Evolutionary conservation across 2,888 invertebrate genomes (phyloP).

Genomic region (Neuroscelio doddi): DNA sequence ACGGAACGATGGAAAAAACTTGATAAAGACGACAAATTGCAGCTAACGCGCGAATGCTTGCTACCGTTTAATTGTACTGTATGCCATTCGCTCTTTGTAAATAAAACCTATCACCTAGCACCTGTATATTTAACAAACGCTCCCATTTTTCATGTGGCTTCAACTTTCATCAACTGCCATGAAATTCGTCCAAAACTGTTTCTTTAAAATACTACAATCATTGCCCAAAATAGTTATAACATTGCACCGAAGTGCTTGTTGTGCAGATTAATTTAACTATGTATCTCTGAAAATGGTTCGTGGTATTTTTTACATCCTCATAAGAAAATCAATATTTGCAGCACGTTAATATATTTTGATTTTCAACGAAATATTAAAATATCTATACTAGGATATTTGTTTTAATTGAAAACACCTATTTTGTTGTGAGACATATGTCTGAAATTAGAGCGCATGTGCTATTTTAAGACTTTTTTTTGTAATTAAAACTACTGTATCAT

Average conservation of each 20-base stretch:
- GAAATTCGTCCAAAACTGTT: conserved; percentile 24
- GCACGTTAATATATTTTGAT: no score
- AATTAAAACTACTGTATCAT: no score
- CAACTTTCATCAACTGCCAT: conserved; percentile 18
- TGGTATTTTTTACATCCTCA: neutral
- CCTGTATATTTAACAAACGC: conserved; percentile 13
- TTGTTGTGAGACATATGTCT: no score
- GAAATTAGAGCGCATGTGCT: no score
- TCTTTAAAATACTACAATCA: conserved; percentile 24
- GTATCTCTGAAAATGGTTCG: neutral
- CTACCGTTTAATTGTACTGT: conserved; percentile 37
- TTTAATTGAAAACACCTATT: no score
- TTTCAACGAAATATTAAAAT: no score
- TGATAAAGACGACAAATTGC: conserved; percentile 43
- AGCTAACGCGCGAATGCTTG: conserved; percentile 33
- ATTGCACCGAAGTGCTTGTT: no score
- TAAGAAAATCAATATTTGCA: neutral
- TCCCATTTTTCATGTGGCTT: conserved; percentile 26
- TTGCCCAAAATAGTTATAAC: conserved; percentile 23
- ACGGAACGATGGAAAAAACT: conserved; percentile 3
- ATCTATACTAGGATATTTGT: no score
- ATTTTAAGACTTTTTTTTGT: no score
- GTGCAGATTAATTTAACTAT: no score
- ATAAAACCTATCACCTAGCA: conserved; percentile 24
- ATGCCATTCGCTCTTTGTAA: conserved; percentile 37